A percentile compares a stretch with the other conserved stretches of the same genome.
These are phyloP conservation scores for Fulmarus glacialis DNA, from an alignment of 2,113 vertebrate genomes.

Conservation along the genomic window DNA sequence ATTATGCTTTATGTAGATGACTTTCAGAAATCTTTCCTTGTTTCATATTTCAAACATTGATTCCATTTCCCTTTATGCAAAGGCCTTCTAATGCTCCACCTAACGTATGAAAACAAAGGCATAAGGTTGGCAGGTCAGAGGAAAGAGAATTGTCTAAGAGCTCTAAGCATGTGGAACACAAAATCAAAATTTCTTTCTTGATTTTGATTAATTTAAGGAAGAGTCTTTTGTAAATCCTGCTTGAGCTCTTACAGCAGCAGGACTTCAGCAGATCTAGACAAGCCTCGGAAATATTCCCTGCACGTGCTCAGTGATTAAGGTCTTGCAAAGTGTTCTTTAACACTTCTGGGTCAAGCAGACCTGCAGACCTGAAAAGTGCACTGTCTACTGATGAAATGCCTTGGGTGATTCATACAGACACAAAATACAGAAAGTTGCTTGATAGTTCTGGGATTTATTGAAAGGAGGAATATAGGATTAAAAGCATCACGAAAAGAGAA, in stretches of 20 bases:
- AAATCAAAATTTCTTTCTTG: not conserved
- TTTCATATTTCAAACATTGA: not conserved
- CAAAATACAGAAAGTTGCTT: not conserved
- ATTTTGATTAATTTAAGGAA: not conserved
- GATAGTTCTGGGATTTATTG: not conserved
- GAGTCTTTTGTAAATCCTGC: not conserved
- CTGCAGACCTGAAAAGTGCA: not conserved
- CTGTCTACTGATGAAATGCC: not conserved
- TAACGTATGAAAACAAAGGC: not conserved
- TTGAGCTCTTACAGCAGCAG: not conserved
- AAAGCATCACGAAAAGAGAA: not conserved
- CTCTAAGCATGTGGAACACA: not conserved
- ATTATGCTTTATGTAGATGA: not conserved
- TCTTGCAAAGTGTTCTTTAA: not conserved
- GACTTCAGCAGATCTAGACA: not conserved
- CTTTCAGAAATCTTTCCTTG: not conserved
- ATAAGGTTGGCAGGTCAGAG: not conserved
- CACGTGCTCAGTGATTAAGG: not conserved
- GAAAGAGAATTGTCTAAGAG: not conserved
- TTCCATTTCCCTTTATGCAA: not conserved
- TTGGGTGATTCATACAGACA: not conserved
- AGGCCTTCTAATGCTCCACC: not conserved
- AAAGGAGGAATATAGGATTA: not conserved
- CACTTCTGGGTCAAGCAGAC: not conserved
- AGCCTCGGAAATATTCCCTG: not conserved